A percentile compares a stretch with the other conserved stretches of the same genome.
These are phyloP conservation scores for Otolemur garnettii DNA, from an alignment of 2,113 vertebrate genomes.

Conservation along the genomic window DNA sequence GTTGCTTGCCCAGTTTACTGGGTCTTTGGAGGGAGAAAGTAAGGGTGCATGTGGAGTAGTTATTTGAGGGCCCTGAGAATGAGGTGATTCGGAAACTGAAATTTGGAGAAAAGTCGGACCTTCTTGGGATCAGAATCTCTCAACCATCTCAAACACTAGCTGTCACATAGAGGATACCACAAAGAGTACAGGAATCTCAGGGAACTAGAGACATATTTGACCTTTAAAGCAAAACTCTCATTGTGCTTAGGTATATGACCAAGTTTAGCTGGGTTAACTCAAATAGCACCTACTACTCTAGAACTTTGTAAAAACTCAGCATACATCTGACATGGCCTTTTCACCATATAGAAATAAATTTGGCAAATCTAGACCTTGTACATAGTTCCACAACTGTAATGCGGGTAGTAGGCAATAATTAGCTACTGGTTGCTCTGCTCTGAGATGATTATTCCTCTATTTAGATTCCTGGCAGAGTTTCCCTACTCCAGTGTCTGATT, in stretches of 20 bases:
- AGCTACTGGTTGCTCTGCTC: slow-evolving; percentile 17
- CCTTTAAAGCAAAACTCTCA: slow-evolving; percentile 48
- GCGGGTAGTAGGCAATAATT: slow-evolving; percentile 40
- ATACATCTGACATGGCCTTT: slow-evolving; percentile 24
- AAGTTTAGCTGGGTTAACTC: background rate
- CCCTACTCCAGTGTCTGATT: slow-evolving; percentile 45
- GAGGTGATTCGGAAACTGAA: slow-evolving; percentile 39
- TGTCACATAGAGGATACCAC: slow-evolving; percentile 18
- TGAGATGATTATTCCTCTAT: slow-evolving; percentile 50
- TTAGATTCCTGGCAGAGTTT: slow-evolving; percentile 64
- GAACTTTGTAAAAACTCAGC: slow-evolving; percentile 49
- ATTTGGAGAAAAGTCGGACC: slow-evolving; percentile 35
- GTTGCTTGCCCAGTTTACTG: slow-evolving; percentile 15
- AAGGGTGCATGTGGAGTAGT: background rate
- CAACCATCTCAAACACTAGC: background rate
- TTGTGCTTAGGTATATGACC: background rate
- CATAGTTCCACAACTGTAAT: slow-evolving; percentile 54
- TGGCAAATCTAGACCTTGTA: slow-evolving; percentile 8
- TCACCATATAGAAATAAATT: slow-evolving; percentile 53
- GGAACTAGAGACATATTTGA: background rate
- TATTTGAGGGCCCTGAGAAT: slow-evolving; percentile 5
- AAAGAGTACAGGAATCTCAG: background rate
- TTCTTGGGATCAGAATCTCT: background rate
- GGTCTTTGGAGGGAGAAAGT: slow-evolving; percentile 44
- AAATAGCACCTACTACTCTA: background rate